Evolutionary conservation across 2,797 vertebrate species (phyloP), one percentile per base, ranked within the genome.

Genomic region (Hephaestus fuliginosus): DNA sequence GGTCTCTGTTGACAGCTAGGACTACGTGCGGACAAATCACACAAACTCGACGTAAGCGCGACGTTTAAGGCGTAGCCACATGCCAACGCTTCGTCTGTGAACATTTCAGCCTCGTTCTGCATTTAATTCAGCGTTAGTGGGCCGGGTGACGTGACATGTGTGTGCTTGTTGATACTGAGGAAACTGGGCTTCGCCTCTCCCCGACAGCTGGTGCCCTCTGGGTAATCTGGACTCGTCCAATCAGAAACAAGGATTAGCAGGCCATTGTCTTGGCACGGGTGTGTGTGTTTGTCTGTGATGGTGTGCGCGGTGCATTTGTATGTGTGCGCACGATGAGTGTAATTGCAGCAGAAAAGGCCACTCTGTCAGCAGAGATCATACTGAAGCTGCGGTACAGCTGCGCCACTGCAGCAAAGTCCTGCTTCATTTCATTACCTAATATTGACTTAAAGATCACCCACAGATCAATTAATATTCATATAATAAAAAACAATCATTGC

Each of bases 131-230:
- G 61, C 43, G 48, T 84, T 49, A 58, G 36, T 22, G 67, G 65
- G 39, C 15, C 57, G 20, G 46, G 43, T 4, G 73, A 56, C 56
- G 53, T 43, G 73, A 62, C 66, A 68, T 64, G 70, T 53, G 55
- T 61, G 72, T 55, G 64, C n/a, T 62, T 70, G 51, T 70, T 53
- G 61, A 89, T 85, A 87, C 80, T 84, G 88, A 92, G 88, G 85
- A 94, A 94, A 94, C 89, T 94, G 87, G 92, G 91, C 91, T 93
- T 93, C 64, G 81, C 57, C 90, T 90, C 87, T 85, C 90, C 72
- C 86, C 66, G 93, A 95, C 95, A 96, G 95, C 95, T 96, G 95
- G 95, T 92, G 91, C 93, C 95, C 94, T 93, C 90, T 93, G 92
- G 94, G 94, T 95, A 95, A 96, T 96, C 94, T 94, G 87, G 89